Evolutionary conservation across 2,888 invertebrate species (phyloP), one percentile per base, ranked within the genome.

Genomic region (Pristionchus fissidentatus): DNA sequence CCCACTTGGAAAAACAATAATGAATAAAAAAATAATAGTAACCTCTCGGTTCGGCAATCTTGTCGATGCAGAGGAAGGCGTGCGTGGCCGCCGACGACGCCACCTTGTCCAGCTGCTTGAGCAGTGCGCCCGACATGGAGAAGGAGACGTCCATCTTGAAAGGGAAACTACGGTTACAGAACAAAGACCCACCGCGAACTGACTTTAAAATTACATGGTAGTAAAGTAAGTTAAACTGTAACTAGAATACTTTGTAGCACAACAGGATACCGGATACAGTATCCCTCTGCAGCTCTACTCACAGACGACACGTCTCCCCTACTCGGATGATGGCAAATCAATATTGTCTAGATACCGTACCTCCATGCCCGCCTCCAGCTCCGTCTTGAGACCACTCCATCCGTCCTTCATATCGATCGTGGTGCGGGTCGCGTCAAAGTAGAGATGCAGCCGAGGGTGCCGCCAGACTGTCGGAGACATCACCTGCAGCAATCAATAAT

Each of bases 11-110:
- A 10, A 49, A 49, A 10, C 19, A 49, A 49, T 49, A 49, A 49
- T 49, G 10, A 19, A 49, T 49, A 10, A 49, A 49, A 49, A 19
- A 49, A 15, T 19, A 49, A 10, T 49, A 49, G 26, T 26, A 13
- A 75, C 75, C 75, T 49, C 49, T 77, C 75, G 41, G n/a, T 19
- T 77, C 75, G 5, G 49, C 29, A 29, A 77, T 77, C 49, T 32
- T 49, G n/a, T 4, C 32, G 35, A 77, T 77, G 1, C 49, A 29
- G 22, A 77, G 7, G 75, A 49, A 77, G 32, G 32, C 22, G 75
- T 77, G 75, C 49, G 32, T 77, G 19, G 46, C 19, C 62, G 4
- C 49, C 26, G 7, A 46, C 26, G 1, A 13, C 73, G 32, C 73
- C n/a, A 5, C 29, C 7, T 35, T 46, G 10, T 43, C 75, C 8